These are phyloP conservation scores for Euphydryas editha DNA, from an alignment of 2,888 invertebrate species.

Conservation along the genomic window DNA sequence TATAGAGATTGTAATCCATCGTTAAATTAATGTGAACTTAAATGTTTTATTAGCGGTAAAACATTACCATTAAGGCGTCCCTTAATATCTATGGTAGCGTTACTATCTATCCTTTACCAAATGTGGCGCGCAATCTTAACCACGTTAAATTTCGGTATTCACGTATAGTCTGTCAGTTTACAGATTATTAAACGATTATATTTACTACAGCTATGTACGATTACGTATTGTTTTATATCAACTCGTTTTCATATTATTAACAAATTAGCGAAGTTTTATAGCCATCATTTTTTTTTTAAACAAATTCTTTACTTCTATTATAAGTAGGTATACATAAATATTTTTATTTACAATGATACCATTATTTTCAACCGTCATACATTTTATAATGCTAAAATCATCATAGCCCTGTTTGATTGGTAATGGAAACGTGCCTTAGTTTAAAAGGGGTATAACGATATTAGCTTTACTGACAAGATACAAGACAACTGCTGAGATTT, in stretches of 20 bases:
- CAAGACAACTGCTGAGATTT: background rate
- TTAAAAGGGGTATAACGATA: constrained; percentile 2
- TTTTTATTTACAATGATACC: background rate
- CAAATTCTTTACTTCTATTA: too few species aligned
- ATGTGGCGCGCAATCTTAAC: too few species aligned
- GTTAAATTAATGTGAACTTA: constrained; percentile 18
- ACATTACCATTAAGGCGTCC: background rate
- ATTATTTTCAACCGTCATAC: background rate
- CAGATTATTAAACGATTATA: too few species aligned
- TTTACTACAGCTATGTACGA: too few species aligned
- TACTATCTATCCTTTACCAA: background rate
- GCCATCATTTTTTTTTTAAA: too few species aligned
- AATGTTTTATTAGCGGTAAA: constrained; percentile 24
- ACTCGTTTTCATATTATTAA: too few species aligned
- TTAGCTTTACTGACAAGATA: background rate
- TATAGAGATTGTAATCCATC: constrained; percentile 18
- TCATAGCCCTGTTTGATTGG: background rate
- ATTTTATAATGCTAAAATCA: background rate
- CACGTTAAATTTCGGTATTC: background rate
- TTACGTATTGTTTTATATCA: too few species aligned
- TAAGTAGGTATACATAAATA: too few species aligned
- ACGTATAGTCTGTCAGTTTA: background rate
- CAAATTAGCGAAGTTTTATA: too few species aligned
- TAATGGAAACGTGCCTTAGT: background rate
- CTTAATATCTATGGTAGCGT: background rate